phyloP scores from a whole-genome alignment of 2,797 vertebrate species.

The Onychomys arenicola region DNA sequence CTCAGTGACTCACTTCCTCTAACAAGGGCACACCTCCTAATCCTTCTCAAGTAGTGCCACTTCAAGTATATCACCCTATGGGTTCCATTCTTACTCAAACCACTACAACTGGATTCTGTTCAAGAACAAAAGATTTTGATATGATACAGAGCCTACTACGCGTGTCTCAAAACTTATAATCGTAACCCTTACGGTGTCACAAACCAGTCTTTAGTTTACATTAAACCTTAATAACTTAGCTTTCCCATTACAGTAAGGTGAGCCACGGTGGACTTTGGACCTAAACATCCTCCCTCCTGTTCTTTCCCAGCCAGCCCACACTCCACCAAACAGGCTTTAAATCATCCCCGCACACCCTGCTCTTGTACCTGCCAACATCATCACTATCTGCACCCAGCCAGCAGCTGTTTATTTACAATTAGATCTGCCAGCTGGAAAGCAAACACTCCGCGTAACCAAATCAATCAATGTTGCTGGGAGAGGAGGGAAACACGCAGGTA shows the following conservation, averaged over 20 bases:
- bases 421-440: conserved; percentile 76
- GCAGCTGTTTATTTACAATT: conserved; percentile 85
- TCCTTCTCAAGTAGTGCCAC: not conserved
- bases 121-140: not conserved
- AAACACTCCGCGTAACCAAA: conserved; percentile 79
- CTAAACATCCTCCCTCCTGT: not conserved
- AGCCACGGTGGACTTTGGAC: not conserved
- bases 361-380: conserved; percentile 76
- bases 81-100: not conserved
- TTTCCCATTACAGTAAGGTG: not conserved
- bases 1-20: not conserved
- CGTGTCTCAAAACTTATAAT: not conserved
- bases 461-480: conserved; percentile 76
- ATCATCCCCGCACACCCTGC: conserved; percentile 31
- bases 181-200: not conserved
- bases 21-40: not conserved
- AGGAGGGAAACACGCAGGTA: conserved; percentile 67
- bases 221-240: not conserved
- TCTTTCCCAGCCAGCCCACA: not conserved
- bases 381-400: conserved; percentile 71
- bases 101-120: not conserved
- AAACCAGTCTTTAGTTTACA: not conserved
- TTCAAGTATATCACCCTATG: not conserved
- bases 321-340: conserved; percentile 63
- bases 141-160: accelerated